Base-by-base conservation (phyloP, 2,888 invertebrate genomes). In the Leucophenga maculata region DNA sequence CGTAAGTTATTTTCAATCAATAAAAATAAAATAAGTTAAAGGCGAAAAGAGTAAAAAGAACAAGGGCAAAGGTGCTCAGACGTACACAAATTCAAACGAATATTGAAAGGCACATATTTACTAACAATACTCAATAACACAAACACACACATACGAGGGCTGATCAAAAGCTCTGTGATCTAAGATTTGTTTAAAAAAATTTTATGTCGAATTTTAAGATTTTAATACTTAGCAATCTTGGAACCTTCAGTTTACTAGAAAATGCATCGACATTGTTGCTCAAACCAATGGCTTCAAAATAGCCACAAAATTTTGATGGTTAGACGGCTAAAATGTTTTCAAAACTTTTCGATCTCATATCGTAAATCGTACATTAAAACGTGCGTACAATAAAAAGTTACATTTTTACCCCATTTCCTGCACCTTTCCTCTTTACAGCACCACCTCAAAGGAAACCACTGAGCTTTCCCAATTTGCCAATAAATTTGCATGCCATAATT, bases 1-100 rank as follows among this genome's bases (percentile, higher is more conserved):
- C 80, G 54, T 82, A 80, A 80, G 80, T 80, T 80, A 80, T 82
- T 80, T 80, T 80, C 80, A 80, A 80, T 80, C 80, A 80, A 80
- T 80, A 80, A 80, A 80, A 80, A 78, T 76, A 82, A 80, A 78
- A 80, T 80, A 82, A 80, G 80, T 80, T 82, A 82, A 76, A 76
- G 71, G 54, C 26, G 67, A 60, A 65, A 44, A 64, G 4, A 54
- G 74, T 77, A 82, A 75, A 44, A 64, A 68, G 65, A 32, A 55
- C 9, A 39, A 52, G n/a, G n/a, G 44, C 50, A 57, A 55, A 44
- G n/a, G 39, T 18, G 59, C n/a, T n/a, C n/a, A n/a, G n/a, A n/a
- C 14, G 31, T 16, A 48, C 48, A 65, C 26, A 71, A 54, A 44
- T 39, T 76, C 72, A 71, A 18, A 72, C 70, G 67, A 75, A 69